A percentile compares a stretch with the other conserved stretches of the same genome.
Conservation (phyloP, 2,113 vertebrate genomes). For the Grammomys surdaster region DNA sequence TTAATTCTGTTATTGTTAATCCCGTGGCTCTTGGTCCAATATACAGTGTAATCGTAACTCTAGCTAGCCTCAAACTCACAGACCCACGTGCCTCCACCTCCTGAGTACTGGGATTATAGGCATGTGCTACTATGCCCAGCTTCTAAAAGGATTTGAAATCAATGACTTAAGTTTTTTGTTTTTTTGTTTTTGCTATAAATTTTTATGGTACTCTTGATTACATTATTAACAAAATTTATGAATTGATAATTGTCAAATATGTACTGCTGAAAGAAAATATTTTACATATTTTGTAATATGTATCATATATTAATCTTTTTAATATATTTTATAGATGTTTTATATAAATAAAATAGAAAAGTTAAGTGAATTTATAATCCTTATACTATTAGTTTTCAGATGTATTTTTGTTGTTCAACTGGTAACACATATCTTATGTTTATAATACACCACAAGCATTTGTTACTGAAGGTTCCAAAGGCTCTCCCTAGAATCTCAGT, state of each 20-base stretch:
- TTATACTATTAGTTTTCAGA: constrained; percentile 22
- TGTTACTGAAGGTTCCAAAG: constrained; percentile 6
- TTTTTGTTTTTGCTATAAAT: background rate
- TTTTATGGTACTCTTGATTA: constrained; percentile 1
- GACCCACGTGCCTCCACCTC: background rate
- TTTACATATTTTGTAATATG: background rate
- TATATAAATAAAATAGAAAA: background rate
- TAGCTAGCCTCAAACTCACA: background rate
- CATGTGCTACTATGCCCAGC: background rate
- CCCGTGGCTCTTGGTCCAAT: background rate
- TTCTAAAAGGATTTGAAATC: constrained; percentile 47
- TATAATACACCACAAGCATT: background rate
- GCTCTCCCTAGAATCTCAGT: background rate
- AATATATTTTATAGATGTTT: background rate
- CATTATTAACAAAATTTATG: constrained; percentile 36
- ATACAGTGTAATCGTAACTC: background rate
- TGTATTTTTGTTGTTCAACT: background rate
- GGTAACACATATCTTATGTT: background rate
- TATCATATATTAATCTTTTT: background rate
- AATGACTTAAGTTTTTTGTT: background rate
- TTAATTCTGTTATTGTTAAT: background rate
- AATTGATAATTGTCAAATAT: constrained; percentile 38
- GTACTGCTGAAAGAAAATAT: constrained; percentile 15
- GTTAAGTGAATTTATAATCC: constrained; percentile 1
- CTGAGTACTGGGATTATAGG: background rate